Conservation (phyloP, 1,140 invertebrate species). For the Berghia stephanieae region DNA sequence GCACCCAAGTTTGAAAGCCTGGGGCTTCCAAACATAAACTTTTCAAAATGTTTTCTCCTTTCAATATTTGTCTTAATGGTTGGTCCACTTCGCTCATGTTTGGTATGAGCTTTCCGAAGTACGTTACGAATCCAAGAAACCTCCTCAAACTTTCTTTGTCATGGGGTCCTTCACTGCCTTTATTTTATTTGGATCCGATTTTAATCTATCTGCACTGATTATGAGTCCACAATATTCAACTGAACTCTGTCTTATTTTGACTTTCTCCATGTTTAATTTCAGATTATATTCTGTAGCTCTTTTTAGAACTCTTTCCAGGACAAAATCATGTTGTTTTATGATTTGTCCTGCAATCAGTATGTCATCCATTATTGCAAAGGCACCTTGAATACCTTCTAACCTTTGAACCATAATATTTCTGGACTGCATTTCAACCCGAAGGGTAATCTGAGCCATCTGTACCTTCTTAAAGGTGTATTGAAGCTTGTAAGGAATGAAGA, state of each 20-base stretch:
- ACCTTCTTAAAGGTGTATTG: conserved; percentile 49
- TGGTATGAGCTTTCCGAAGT: conserved; percentile 27
- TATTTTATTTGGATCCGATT: conserved; percentile 58
- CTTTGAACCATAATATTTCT: conserved; percentile 40
- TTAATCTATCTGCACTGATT: conserved; percentile 45
- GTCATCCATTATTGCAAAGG: conserved; percentile 33
- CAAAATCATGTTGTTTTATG: conserved; percentile 14
- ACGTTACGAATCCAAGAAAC: conserved; percentile 27
- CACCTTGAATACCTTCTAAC: conserved; percentile 24
- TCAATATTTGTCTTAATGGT: conserved; percentile 32
- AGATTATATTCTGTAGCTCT: conserved; percentile 32
- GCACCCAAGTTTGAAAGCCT: too few relatives aligned
- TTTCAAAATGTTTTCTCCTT: too few relatives aligned
- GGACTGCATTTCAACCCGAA: conserved; percentile 41
- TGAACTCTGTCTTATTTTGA: conserved; percentile 31
- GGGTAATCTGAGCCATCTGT: conserved; percentile 40
- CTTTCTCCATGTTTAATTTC: conserved; percentile 41
- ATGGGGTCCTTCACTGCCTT: conserved; percentile 40
- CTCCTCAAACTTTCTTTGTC: conserved; percentile 44
- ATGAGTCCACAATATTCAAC: conserved; percentile 41
- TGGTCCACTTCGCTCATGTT: conserved; percentile 19
- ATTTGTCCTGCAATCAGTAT: conserved; percentile 32
- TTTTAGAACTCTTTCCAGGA: conserved; percentile 4
- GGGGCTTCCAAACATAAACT: too few relatives aligned
- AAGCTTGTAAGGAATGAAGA: conserved; percentile 45